Base-by-base conservation (phyloP, 2,113 vertebrate species). In the Thomomys bottae region DNA sequence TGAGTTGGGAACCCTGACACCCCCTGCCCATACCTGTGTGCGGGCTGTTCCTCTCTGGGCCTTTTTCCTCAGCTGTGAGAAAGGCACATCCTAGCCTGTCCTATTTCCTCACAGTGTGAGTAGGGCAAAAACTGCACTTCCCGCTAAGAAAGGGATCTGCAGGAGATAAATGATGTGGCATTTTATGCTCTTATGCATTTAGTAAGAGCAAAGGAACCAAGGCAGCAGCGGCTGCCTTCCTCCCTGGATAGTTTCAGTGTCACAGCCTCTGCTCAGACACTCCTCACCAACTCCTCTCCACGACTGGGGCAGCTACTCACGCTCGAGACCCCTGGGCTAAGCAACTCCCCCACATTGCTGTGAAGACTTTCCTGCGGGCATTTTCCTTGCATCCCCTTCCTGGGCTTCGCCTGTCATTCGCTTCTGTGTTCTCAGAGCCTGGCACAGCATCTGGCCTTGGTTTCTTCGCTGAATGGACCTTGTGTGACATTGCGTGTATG, bases 1-100 rank as follows among this genome's bases (percentile, higher is more conserved):
- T 15, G 49, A 54, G 72, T 30, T 0, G 49, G 18, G 49, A 4
- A 57, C n/a, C 49, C 40, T 26, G 21, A 0, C 0, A 1, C 26
- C 7, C 36, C 14, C 59, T 10, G 5, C 15, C 0, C 17, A 59
- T 38, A 71, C 21, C 32, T 18, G 11, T 8, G 70, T 59, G 64
- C 66, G 26, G 17, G 7, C 14, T 1, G 20, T 54, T 32, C 49
- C 49, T 49, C 66, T 49, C 66, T n/a, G 0, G 73, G 72, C 36
- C 64, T 54, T 45, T 26, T 45, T 71, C 54, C 68, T 66, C 18
- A 15, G 2, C 20, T 63, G 21, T 28, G 20, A 63, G 68, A 36
- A 14, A 34, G 42, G 30, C 34, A 1, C 3, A n/a, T 49, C 59
- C 7, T 28, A 24, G 34, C 42, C 40, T 20, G n/a, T 30, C 34